Percentiles rank a stretch among this genome's conserved stretches.
Conservation (phyloP, 2,797 vertebrate genomes). For the Myotis planiceps region DNA sequence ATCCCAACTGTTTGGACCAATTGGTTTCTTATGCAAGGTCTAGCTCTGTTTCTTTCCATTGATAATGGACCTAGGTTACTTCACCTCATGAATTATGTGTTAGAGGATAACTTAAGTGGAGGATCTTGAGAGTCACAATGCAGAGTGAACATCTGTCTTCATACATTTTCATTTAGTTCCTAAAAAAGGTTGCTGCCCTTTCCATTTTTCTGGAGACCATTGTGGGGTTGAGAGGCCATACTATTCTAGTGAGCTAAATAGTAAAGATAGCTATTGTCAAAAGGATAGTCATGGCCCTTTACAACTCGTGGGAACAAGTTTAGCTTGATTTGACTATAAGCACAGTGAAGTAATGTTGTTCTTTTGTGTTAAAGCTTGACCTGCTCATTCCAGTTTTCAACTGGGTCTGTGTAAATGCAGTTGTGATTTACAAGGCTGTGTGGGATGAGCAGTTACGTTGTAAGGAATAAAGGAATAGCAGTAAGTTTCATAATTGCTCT, state of each 20-base stretch:
- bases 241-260: constrained; percentile 64
- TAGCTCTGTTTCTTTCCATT: constrained; percentile 28
- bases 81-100: constrained; percentile 15
- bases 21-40: background rate
- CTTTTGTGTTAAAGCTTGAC: constrained; percentile 56
- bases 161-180: constrained; percentile 67
- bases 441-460: constrained; percentile 32
- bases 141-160: constrained; percentile 69
- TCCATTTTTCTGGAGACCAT: constrained; percentile 59
- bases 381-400: constrained; percentile 60
- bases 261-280: constrained; percentile 74
- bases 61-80: constrained; percentile 4
- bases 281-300: constrained; percentile 79
- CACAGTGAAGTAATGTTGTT: constrained; percentile 49
- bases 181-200: constrained; percentile 57
- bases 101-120: constrained; percentile 25
- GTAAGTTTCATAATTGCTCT: constrained; percentile 55
- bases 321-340: constrained; percentile 37
- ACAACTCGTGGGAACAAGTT: constrained; percentile 76
- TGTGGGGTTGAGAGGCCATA: constrained; percentile 8
- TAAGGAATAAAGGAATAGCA: constrained; percentile 31
- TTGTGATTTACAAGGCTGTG: constrained; percentile 47
- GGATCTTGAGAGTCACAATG: constrained; percentile 20
- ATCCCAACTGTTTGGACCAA: background rate
- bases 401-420: background rate